Base-by-base conservation (phyloP, 2,113 vertebrate genomes). In the Paracanthobrama guichenoti region DNA sequence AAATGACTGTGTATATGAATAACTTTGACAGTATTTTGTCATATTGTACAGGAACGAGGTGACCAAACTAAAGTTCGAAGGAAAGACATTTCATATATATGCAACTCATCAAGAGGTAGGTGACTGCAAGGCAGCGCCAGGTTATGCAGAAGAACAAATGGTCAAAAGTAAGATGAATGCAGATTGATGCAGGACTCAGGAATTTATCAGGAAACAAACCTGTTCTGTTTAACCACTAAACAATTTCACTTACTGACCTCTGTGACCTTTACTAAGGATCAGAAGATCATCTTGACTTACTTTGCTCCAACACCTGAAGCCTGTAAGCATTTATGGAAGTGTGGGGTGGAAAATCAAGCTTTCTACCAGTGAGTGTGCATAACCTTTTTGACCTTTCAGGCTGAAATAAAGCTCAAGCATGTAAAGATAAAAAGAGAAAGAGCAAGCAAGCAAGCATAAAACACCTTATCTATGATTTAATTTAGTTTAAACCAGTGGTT, bases 271-370 rank as follows among this genome's bases (percentile, higher is more conserved):
- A 53, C 93, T 85, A 89, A 99, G 98, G 97, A 99, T 86, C 95
- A 96, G 93, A 98, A 98, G 93, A 97, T 99, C 55, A 96, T 98
- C 90, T 94, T 99, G 84, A 98, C 97, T 0, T 99, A 98, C 86
- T 96, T 99, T 91, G 96, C 98, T 83, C 97, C 97, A 2, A 98
- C 97, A 0, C 97, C 97, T 16, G 97, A 99, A 95, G 97, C 98
- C 87, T 99, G 98, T 94, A 99, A 99, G 78, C 98, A 99, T 90
- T 96, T 99, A 86, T 99, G 98, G 98, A 99, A 99, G 92, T 99
- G 98, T 6, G 97, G 97, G 7, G 98, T 99, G 3, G 98, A 99
- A 90, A 97, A 99, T 89, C 98, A 99, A 91, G 98, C 98, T 12
- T 99, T 99, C 90, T 99, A 98, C 92, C 98, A 99, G 98, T 99